Percentiles rank a stretch among this genome's conserved stretches.
Evolutionary conservation across 23 tunicate species (phyloP).

Genomic region (Oikopleura albicans): DNA sequence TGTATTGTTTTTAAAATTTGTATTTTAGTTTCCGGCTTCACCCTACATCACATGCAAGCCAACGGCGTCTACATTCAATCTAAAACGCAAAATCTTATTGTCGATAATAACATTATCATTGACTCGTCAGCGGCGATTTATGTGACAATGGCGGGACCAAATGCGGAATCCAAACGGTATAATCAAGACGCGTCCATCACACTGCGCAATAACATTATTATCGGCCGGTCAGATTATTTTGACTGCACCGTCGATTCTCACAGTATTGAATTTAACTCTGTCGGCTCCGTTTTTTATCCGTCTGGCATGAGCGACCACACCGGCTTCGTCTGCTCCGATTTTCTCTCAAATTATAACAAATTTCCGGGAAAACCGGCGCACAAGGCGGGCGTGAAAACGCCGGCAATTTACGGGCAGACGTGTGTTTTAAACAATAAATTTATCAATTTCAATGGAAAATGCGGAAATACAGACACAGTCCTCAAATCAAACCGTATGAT

Average conservation of each 20-base stretch:
- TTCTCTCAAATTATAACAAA: background rate
- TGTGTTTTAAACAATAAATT: background rate
- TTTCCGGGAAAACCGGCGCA: background rate
- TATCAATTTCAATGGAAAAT: background rate
- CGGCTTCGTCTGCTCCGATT: background rate
- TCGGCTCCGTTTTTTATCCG: background rate
- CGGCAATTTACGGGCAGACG: constrained; percentile 9
- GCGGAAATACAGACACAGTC: background rate
- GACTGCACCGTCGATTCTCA: background rate
- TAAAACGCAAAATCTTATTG: background rate
- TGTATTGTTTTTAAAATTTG: too few species aligned
- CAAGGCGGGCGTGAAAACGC: background rate
- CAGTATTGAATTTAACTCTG: background rate
- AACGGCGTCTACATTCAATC: background rate
- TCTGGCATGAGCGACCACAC: background rate
- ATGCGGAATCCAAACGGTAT: constrained; percentile 10
- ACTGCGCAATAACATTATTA: background rate
- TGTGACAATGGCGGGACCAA: background rate
- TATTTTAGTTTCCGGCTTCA: background rate
- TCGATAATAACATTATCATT: background rate
- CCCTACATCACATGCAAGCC: background rate
- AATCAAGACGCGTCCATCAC: background rate
- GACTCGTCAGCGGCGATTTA: background rate
- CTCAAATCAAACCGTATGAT: background rate
- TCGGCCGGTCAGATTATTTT: background rate